Evolutionary conservation across 2,797 vertebrate genomes (phyloP).

Genomic region (Toxotes lorentzi): DNA sequence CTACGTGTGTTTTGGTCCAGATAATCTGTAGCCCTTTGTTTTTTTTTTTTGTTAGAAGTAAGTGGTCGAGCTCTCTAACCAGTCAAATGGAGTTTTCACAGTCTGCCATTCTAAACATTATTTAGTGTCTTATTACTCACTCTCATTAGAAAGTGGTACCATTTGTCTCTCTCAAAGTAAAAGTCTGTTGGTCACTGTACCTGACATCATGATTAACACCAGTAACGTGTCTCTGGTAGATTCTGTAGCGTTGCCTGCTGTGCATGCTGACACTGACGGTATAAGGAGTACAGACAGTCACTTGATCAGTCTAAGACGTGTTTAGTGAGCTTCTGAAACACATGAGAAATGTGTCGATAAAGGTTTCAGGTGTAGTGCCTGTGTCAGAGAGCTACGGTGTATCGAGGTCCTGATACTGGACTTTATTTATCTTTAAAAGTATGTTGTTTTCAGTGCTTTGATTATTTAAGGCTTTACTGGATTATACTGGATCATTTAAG

Average conservation of each 20-base stretch:
- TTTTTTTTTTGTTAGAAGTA: background rate
- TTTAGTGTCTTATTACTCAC: background rate
- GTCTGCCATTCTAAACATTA: background rate
- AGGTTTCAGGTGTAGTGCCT: background rate
- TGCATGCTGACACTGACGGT: constrained; percentile 10
- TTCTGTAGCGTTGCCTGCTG: constrained; percentile 22
- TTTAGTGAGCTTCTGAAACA: background rate
- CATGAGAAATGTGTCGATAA: background rate
- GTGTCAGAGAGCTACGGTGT: background rate
- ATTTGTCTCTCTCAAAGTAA: background rate
- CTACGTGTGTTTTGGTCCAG: background rate
- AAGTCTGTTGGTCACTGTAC: background rate
- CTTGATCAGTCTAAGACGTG: background rate
- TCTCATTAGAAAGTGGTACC: constrained; percentile 2
- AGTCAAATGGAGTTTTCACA: background rate
- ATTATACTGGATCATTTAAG: background rate
- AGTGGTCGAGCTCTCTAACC: background rate
- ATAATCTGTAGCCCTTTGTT: constrained; percentile 3
- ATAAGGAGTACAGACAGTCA: background rate
- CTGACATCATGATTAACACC: background rate
- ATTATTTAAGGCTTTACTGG: background rate
- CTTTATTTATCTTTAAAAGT: background rate
- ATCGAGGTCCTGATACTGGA: background rate
- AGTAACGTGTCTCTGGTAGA: constrained; percentile 5
- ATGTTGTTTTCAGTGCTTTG: background rate